phyloP scores from a whole-genome alignment of 2,888 invertebrate species.

The Parthenolecanium corni region DNA sequence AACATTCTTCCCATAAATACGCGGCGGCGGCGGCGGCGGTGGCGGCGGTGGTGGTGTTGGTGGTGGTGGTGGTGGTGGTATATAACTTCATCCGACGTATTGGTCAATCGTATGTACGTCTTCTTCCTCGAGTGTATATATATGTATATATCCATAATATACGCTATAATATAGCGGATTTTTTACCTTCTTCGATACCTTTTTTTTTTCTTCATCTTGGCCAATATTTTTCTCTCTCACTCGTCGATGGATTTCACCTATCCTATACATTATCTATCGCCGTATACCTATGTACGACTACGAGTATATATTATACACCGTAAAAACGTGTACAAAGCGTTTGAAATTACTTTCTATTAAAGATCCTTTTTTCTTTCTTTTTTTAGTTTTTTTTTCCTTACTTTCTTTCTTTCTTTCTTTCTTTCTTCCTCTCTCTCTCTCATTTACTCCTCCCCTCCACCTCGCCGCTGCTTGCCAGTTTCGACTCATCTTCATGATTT shows the following conservation, averaged over 20 bases:
- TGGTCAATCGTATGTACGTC: conserved; percentile 28
- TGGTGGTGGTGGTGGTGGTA: no score
- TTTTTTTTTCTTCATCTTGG: no score
- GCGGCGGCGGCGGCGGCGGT: no score
- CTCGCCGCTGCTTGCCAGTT: no score
- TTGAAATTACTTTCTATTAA: conserved; percentile 27
- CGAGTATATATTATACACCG: no score
- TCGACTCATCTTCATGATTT: conserved; percentile 23
- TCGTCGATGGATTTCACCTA: conserved; percentile 26
- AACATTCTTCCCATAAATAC: conserved; percentile 28
- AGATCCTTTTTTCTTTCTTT: conserved; percentile 3
- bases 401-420: neutral
- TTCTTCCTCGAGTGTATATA: conserved; percentile 28
- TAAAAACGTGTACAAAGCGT: conserved; percentile 25
- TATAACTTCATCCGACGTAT: conserved; percentile 27
- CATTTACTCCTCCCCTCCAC: neutral
- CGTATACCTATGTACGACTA: no score
- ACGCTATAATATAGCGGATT: no score
- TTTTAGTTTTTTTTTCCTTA: neutral
- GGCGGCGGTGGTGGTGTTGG: no score
- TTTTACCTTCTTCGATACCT: no score
- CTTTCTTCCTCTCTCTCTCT: neutral
- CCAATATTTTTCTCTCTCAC: neutral
- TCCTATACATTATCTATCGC: conserved; percentile 29
- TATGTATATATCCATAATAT: no score